Conservation (phyloP, 2,888 invertebrate species). For the Rhamnusium bicolor region DNA sequence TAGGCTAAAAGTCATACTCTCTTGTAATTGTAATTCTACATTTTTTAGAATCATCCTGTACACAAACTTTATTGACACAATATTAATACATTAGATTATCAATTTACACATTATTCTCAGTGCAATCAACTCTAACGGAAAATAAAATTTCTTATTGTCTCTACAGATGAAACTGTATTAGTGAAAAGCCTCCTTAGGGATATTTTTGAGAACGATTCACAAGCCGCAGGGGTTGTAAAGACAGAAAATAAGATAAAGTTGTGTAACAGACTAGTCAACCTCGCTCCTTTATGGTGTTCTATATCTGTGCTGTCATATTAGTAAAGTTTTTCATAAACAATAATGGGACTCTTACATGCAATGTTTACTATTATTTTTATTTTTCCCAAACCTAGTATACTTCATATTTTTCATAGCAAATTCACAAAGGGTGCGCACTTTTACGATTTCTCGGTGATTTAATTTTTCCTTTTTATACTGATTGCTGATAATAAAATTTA, state of each 20-base stretch:
- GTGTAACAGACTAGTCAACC: slow-evolving; percentile 5
- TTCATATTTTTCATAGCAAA: background rate
- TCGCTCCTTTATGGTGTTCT: slow-evolving; percentile 14
- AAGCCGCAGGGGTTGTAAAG: slow-evolving; percentile 4
- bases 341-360: background rate
- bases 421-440: too few species aligned
- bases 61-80: background rate
- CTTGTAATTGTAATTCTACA: too few species aligned
- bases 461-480: too few species aligned
- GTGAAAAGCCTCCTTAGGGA: slow-evolving; percentile 11
- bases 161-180: slow-evolving; percentile 15
- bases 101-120: background rate
- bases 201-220: slow-evolving; percentile 5
- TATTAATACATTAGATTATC: background rate
- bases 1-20: too few species aligned
- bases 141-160: background rate
- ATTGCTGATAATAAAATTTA: too few species aligned
- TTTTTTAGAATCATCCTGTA: too few species aligned
- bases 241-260: slow-evolving; percentile 21
- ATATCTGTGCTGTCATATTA: slow-evolving; percentile 11
- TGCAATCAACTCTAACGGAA: background rate
- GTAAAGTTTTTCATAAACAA: slow-evolving; percentile 11
- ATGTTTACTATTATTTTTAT: slow-evolving; percentile 7
- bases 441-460: too few species aligned
- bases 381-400: background rate